Evolutionary conservation across 2,113 vertebrate species (phyloP).

Genomic region (Paracanthobrama guichenoti): DNA sequence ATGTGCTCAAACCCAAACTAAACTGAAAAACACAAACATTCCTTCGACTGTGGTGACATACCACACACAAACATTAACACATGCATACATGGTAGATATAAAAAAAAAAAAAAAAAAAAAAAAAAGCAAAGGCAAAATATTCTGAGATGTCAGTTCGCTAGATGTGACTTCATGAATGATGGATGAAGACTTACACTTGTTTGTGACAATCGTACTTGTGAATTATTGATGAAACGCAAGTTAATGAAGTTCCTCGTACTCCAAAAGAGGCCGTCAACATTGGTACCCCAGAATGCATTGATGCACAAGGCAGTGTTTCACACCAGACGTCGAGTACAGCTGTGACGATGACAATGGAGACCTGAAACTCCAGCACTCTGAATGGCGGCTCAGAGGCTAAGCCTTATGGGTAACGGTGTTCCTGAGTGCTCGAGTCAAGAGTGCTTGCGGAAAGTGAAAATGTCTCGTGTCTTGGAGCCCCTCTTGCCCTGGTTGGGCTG

Average conservation of each 20-base stretch:
- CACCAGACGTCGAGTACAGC: constrained; percentile 37
- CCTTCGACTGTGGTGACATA: constrained; percentile 8
- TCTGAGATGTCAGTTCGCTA: constrained; percentile 16
- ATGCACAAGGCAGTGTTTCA: constrained; percentile 66
- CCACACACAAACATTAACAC: constrained; percentile 20
- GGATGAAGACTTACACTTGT: constrained; percentile 11
- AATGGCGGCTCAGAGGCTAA: constrained; percentile 8
- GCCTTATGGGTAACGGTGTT: constrained; percentile 29
- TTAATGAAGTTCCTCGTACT: neutral
- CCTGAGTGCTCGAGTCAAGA: constrained; percentile 64
- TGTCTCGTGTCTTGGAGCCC: constrained; percentile 80
- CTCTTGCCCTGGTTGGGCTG: constrained; percentile 73
- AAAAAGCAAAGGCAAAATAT: neutral
- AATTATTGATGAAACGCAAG: constrained; percentile 33
- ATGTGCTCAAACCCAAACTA: neutral
- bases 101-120: too few relatives aligned
- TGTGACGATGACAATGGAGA: neutral
- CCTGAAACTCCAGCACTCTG: constrained; percentile 16
- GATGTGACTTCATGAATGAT: constrained; percentile 30
- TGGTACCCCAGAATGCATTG: constrained; percentile 23
- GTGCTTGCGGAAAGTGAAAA: constrained; percentile 89
- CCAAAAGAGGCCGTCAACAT: neutral
- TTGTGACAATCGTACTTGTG: constrained; percentile 20
- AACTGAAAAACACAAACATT: neutral
- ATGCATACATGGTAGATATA: constrained; percentile 35